Base-by-base conservation (phyloP, 2,113 vertebrate species). In the Balaenoptera acutorostrata region DNA sequence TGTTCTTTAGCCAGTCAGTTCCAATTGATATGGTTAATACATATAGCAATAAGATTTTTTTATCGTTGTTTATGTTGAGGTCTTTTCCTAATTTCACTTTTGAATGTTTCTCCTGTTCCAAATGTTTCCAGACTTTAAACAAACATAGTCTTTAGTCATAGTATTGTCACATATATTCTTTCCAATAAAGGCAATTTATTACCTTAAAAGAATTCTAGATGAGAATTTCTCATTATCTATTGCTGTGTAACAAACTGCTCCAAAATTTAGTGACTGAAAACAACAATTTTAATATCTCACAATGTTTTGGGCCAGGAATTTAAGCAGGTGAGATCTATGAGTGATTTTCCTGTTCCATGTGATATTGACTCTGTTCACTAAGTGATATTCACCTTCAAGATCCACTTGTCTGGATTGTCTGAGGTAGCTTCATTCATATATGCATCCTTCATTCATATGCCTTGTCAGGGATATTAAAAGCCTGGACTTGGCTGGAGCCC, bases 181-280 rank as follows among this genome's bases (percentile, higher is more conserved):
- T 72, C 15, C 39, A 84, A 41, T 36, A 31, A 75, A 85, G 23
- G 2, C 18, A 89, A 69, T 68, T 85, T 2, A 81, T 72, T 68
- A 44, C 20, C 49, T 72, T 52, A 46, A 87, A 95, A 85, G 39
- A 94, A 75, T 21, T 82, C 69, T 66, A 61, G 6, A 59, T 36
- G 17, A 80, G 17, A 10, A 36, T 66, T 80, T 88, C 49, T 64
- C 10, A 1, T 44, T 83, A 15, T 61, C 25, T 64, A 25, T 27
- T n/a, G 1, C 8, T 89, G 29, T 77, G 14, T 86, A 39, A 55
- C 33, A 64, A 89, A 71, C 8, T 93, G 7, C 3, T 82, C 41
- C 49, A 66, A 77, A 69, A 69, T 81, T 80, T 74, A 61, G 15
- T 57, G 44, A 31, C 1, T 20, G 49, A 29, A 80, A n/a, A 12